These are phyloP conservation scores for Apoda limacodes DNA, from an alignment of 2,888 invertebrate genomes.

Conservation along the genomic window DNA sequence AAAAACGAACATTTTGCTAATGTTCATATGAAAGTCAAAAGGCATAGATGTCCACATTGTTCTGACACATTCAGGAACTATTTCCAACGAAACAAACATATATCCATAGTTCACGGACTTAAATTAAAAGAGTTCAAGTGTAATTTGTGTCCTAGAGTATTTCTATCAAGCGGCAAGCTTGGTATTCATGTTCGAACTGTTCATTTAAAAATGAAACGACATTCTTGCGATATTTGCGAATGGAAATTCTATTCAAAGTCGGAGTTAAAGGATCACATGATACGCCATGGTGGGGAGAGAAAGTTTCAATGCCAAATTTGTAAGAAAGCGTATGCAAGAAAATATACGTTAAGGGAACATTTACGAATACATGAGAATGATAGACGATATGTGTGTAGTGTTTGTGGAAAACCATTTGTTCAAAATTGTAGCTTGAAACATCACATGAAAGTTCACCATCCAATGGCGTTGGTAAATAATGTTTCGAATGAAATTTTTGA, in stretches of 20 bases:
- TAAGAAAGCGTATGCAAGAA: slow-evolving; percentile 59
- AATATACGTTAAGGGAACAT: slow-evolving; percentile 51
- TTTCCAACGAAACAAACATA: slow-evolving; percentile 54
- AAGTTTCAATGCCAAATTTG: slow-evolving; percentile 61
- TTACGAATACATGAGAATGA: slow-evolving; percentile 56
- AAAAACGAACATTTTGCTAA: slow-evolving; percentile 59
- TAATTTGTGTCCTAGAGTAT: slow-evolving; percentile 46
- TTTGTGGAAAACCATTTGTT: slow-evolving; percentile 47
- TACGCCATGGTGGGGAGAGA: slow-evolving; percentile 61
- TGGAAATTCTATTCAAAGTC: slow-evolving; percentile 66
- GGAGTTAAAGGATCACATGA: slow-evolving; percentile 66
- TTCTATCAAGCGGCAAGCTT: slow-evolving; percentile 46
- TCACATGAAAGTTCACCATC: slow-evolving; percentile 49
- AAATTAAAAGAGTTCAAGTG: slow-evolving; percentile 57
- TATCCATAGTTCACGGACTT: slow-evolving; percentile 40
- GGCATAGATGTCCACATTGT: slow-evolving; percentile 53
- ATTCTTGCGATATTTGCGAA: slow-evolving; percentile 58
- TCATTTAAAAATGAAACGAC: slow-evolving; percentile 55
- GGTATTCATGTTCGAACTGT: slow-evolving; percentile 45
- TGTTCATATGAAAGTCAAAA: slow-evolving; percentile 54
- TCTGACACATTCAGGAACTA: slow-evolving; percentile 51
- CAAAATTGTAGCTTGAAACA: slow-evolving; percentile 55
- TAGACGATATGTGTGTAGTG: slow-evolving; percentile 42
- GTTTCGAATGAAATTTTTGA: no score
- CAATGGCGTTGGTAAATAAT: slow-evolving; percentile 16